A percentile compares a stretch with the other conserved stretches of the same genome.
Conservation (phyloP, 2,888 invertebrate genomes). For the Stenichneumon culpator region DNA sequence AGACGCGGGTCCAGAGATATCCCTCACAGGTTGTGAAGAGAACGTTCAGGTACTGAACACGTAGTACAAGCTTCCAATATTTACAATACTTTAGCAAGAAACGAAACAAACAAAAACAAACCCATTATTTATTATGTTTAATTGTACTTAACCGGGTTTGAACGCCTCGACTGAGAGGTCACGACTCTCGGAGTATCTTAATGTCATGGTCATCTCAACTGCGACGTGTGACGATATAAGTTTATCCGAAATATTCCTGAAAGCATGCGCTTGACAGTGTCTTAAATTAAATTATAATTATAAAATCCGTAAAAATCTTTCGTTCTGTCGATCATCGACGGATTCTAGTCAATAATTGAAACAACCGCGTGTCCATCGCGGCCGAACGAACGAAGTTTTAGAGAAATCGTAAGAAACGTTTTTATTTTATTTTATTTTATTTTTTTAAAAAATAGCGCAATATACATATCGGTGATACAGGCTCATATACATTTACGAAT, state of each 20-base stretch:
- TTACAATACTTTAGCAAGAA: constrained; percentile 52
- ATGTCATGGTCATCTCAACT: constrained; percentile 18
- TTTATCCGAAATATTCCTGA: constrained; percentile 57
- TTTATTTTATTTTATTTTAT: neutral
- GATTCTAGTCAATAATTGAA: constrained; percentile 54
- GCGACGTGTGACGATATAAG: constrained; percentile 38
- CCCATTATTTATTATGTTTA: constrained; percentile 60
- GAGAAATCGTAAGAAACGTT: constrained; percentile 15
- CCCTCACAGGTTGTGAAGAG: constrained; percentile 83
- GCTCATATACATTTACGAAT: constrained; percentile 53
- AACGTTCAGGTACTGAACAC: constrained; percentile 84
- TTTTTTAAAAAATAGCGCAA: constrained; percentile 49
- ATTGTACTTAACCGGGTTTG: constrained; percentile 57
- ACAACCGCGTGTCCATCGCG: constrained; percentile 26
- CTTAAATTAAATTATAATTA: constrained; percentile 55
- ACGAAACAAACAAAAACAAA: constrained; percentile 18
- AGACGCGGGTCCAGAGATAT: constrained; percentile 83
- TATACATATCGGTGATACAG: constrained; percentile 57
- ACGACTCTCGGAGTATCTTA: constrained; percentile 19
- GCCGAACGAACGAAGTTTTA: constrained; percentile 33
- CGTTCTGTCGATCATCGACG: constrained; percentile 17
- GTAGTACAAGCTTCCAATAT: constrained; percentile 78
- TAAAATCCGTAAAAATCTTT: constrained; percentile 23
- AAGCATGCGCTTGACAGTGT: constrained; percentile 65
- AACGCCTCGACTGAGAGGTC: neutral